Conservation (phyloP, 2,888 invertebrate species). For the Sinotaia quadrata region DNA sequence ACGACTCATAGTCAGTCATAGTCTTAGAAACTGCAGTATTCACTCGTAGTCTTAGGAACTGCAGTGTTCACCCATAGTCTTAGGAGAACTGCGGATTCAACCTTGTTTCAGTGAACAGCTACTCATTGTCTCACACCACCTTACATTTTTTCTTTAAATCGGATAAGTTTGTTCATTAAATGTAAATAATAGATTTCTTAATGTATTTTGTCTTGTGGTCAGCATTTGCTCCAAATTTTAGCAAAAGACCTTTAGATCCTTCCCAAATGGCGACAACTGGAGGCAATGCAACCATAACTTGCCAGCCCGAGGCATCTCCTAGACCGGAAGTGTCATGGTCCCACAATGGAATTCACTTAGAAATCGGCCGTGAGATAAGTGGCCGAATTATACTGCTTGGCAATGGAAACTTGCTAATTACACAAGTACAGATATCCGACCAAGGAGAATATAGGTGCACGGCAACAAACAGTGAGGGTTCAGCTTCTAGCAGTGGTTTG, state of each 20-base stretch:
- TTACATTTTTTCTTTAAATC: not conserved
- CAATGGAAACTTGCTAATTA: slow-evolving; percentile 88
- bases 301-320: slow-evolving; percentile 95
- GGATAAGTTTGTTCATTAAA: not conserved
- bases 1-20: too few relatives aligned
- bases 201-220: slow-evolving; percentile 27
- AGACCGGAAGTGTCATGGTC: slow-evolving; percentile 86
- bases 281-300: slow-evolving; percentile 89
- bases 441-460: slow-evolving; percentile 60
- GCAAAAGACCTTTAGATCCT: slow-evolving; percentile 88
- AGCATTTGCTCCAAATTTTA: slow-evolving; percentile 85
- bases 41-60: too few relatives aligned
- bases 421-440: slow-evolving; percentile 65
- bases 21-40: too few relatives aligned
- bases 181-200: not conserved
- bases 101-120: too few relatives aligned
- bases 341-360: slow-evolving; percentile 79
- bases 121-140: too few relatives aligned
- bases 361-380: slow-evolving; percentile 25
- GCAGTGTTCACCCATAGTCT: too few relatives aligned
- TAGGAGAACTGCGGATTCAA: too few relatives aligned
- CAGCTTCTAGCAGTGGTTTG: slow-evolving; percentile 46
- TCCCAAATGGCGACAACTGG: slow-evolving; percentile 90
- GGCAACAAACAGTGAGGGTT: slow-evolving; percentile 57
- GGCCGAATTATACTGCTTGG: slow-evolving; percentile 79